A percentile compares a stretch with the other conserved stretches of the same genome.
Evolutionary conservation across 2,888 invertebrate genomes (phyloP).

Genomic region (Pachymerium ferrugineum): DNA sequence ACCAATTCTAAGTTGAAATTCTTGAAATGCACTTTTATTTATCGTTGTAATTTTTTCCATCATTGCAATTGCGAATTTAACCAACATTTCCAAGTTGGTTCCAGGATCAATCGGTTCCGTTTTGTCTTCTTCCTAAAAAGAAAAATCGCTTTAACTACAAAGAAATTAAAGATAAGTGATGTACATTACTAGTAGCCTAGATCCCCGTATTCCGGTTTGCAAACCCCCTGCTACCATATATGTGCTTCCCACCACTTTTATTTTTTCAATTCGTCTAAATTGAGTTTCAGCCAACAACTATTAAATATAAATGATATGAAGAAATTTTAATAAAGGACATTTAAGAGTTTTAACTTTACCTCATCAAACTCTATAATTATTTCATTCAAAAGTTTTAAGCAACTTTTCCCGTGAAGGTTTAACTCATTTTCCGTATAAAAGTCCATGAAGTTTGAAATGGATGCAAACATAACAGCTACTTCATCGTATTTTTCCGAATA

Average conservation of each 20-base stretch:
- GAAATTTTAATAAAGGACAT: background rate
- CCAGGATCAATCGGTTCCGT: constrained; percentile 36
- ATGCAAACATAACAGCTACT: constrained; percentile 94
- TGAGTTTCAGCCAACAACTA: constrained; percentile 55
- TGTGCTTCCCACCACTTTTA: constrained; percentile 92
- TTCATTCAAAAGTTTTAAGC: constrained; percentile 72
- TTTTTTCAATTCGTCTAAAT: constrained; percentile 76
- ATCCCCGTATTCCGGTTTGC: constrained; percentile 64
- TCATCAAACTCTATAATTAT: constrained; percentile 91
- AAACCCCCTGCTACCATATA: constrained; percentile 97
- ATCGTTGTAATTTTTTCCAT: constrained; percentile 59
- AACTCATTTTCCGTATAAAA: constrained; percentile 56
- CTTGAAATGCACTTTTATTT: constrained; percentile 55
- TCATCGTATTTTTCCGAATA: constrained; percentile 83
- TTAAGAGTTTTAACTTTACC: constrained; percentile 52
- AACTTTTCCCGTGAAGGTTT: constrained; percentile 55
- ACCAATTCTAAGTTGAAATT: constrained; percentile 70
- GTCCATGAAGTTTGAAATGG: constrained; percentile 76
- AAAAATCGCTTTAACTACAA: too few relatives aligned
- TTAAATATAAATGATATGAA: background rate
- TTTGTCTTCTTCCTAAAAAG: background rate
- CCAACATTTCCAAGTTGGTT: constrained; percentile 52
- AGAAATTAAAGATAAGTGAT: too few relatives aligned
- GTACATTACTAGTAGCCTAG: constrained; percentile 45
- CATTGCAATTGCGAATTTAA: constrained; percentile 68